Base-by-base conservation (phyloP, 2,888 invertebrate genomes). In the Monopis laevigella region DNA sequence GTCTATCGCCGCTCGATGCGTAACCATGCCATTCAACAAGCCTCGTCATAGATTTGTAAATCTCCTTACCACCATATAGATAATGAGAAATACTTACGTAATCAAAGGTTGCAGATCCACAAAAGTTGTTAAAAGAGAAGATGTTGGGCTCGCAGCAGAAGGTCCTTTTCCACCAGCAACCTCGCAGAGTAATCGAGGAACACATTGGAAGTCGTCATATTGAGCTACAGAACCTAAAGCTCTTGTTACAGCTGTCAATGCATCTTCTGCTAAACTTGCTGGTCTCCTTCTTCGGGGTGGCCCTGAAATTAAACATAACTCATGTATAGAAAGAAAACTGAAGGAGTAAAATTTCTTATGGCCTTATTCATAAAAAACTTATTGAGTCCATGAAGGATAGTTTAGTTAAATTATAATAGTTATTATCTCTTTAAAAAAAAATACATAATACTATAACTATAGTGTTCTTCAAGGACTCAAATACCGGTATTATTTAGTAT, bases 131-230 rank as follows among this genome's bases (percentile, higher is more conserved):
- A 65, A 45, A 47, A 78, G 48, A 1, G 61, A 51, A 2, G 39
- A 14, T 12, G 19, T 12, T 28, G 12, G 29, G 52, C 38, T 1
- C 48, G 58, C 2, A 62, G 47, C 29, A 14, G 56, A 49, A 7
- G 65, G 56, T 24, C 62, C 61, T 7, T 57, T 54, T n/a, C 85
- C 70, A 53, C 85, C 71, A 38, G 90, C 88, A 40, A 90, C 84
- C 65, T 92, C 92, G 57, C 93, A 93, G 46, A 93, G 75, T 51
- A 93, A 78, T 58, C 90, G 82, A 2, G 92, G 88, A 45, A 93
- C 89, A 65, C 93, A 93, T 55, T 89, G 86, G 52, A 86, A 82
- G 60, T 91, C 90, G 62, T 93, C 93, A 63, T 90, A 87, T 52
- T 82, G 73, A 12, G 80, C 78, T 18, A 81, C 71, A 3, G 81